Conservation (phyloP, 2,797 vertebrate genomes). For the Chaunax sp. region DNA sequence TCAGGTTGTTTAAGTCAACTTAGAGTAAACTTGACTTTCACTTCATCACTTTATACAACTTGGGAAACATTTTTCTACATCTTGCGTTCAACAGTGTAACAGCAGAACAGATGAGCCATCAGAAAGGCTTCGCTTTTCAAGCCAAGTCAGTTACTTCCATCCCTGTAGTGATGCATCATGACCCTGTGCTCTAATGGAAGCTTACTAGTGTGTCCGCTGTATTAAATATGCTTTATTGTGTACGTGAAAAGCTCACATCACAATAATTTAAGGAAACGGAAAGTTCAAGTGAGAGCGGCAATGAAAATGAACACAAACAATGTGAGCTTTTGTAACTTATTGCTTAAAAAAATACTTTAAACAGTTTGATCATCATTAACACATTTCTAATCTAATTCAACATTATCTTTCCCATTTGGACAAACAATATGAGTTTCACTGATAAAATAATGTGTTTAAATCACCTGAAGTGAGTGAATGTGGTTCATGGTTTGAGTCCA, state of each 20-base stretch:
- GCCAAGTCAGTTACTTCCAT: no score
- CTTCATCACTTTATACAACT: no score
- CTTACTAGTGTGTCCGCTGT: not conserved
- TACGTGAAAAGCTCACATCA: not conserved
- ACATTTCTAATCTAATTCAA: constrained; percentile 33
- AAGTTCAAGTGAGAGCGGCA: not conserved
- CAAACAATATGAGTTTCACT: constrained; percentile 29
- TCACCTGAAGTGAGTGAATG: not conserved
- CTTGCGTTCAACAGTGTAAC: no score
- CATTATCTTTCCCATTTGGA: constrained; percentile 6
- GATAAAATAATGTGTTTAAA: constrained; percentile 27
- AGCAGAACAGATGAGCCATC: no score
- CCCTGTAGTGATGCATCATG: no score
- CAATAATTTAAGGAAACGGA: not conserved
- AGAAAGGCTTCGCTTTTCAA: no score
- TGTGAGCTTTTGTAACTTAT: no score
- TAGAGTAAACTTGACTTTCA: not conserved
- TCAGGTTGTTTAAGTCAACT: not conserved
- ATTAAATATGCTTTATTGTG: not conserved
- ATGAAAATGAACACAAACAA: not conserved
- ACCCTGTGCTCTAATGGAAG: no score
- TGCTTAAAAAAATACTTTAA: no score
- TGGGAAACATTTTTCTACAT: no score
- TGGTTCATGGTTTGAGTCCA: constrained; percentile 39
- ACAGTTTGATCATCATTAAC: constrained; percentile 24